Conservation (phyloP, 2,888 invertebrate species). For the Dusona sp. region DNA sequence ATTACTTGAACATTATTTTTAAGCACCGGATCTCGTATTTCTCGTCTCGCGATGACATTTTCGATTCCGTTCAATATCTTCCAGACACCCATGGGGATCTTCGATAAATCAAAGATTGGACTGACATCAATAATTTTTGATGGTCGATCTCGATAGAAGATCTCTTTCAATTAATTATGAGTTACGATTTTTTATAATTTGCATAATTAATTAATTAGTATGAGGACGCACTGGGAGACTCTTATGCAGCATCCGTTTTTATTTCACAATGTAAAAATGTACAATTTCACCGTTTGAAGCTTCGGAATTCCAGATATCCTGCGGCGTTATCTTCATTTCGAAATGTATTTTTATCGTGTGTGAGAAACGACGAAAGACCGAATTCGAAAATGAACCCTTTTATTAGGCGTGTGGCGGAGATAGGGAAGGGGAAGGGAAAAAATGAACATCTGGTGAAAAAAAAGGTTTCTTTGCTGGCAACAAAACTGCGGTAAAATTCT, state of each 20-base stretch:
- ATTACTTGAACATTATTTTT: not conserved
- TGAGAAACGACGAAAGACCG: slow-evolving; percentile 7
- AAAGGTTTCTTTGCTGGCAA: slow-evolving; percentile 50
- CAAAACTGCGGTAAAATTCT: slow-evolving; percentile 58
- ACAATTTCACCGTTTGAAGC: not conserved
- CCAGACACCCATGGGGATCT: not conserved
- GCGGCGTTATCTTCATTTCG: slow-evolving; percentile 6
- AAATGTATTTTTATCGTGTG: slow-evolving; percentile 21
- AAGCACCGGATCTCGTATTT: not conserved
- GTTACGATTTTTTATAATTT: not conserved
- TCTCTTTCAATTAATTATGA: not conserved
- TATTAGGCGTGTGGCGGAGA: slow-evolving; percentile 2
- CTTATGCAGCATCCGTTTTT: not conserved
- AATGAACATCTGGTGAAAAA: slow-evolving; percentile 49
- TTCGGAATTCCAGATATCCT: not conserved
- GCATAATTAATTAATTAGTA: not conserved
- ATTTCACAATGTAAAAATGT: not conserved
- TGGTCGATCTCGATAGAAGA: not conserved
- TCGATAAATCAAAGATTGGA: not conserved
- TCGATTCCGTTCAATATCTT: not conserved
- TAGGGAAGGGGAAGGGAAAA: not conserved
- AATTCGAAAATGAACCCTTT: slow-evolving; percentile 25
- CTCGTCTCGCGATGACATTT: not conserved
- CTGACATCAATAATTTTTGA: not conserved
- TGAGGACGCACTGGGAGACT: not conserved